These are phyloP conservation scores for Balaenoptera acutorostrata DNA, from an alignment of 2,113 vertebrate genomes.

Conservation along the genomic window DNA sequence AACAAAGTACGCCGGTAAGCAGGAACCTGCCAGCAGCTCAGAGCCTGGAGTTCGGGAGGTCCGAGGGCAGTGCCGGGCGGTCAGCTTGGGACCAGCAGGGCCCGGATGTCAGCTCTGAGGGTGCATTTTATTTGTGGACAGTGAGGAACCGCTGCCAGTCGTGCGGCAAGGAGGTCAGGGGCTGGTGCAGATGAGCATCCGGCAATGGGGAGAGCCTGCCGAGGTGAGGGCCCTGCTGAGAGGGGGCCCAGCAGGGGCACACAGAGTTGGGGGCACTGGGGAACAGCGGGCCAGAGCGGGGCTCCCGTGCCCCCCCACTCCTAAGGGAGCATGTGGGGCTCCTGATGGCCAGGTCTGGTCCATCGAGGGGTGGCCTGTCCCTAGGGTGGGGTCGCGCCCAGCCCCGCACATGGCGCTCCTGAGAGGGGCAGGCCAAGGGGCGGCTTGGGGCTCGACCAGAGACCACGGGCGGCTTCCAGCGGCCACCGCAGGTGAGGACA, in stretches of 20 bases:
- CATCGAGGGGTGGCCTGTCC: too few species aligned
- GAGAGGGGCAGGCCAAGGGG: background rate
- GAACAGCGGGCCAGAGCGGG: background rate
- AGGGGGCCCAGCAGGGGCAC: background rate
- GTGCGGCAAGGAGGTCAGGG: rapidly evolving
- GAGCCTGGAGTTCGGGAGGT: background rate
- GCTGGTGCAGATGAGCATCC: rapidly evolving
- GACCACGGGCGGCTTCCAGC: background rate
- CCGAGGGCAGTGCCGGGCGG: rapidly evolving
- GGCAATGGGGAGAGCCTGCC: background rate
- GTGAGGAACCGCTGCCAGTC: rapidly evolving
- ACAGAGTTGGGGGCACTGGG: background rate
- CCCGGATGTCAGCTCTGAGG: background rate
- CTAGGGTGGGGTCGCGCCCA: background rate
- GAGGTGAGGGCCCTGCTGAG: rapidly evolving
- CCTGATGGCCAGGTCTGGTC: background rate
- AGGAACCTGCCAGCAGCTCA: too few species aligned
- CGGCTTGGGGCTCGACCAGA: background rate
- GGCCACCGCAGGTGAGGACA: background rate
- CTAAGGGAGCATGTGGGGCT: background rate
- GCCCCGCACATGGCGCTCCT: background rate
- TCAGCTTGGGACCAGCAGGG: background rate
- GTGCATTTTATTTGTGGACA: background rate
- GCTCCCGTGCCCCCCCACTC: rapidly evolving
- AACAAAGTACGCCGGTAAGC: background rate